Percentiles rank a stretch among this genome's conserved stretches.
Conservation (phyloP, 2,888 invertebrate species). For the Lasiommata megera region DNA sequence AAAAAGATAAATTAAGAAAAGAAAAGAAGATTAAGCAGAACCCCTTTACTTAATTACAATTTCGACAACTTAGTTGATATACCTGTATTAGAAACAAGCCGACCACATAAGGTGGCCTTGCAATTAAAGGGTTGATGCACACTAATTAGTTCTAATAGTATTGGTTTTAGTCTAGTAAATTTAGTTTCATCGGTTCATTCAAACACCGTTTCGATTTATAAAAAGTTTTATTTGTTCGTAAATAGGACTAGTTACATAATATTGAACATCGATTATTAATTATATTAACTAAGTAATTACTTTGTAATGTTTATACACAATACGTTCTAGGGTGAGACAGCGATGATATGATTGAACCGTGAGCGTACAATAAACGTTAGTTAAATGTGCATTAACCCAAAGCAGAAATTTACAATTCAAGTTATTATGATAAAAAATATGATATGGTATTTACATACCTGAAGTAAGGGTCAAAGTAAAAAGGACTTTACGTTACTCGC, state of each 20-base stretch:
- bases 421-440: too few relatives aligned
- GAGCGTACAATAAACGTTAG: neutral
- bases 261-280: neutral
- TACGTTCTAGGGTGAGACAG: neutral
- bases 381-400: constrained; percentile 10
- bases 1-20: too few relatives aligned
- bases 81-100: too few relatives aligned
- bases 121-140: constrained; percentile 1
- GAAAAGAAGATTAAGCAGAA: too few relatives aligned
- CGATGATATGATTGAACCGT: constrained; percentile 1
- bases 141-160: neutral
- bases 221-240: constrained; percentile 7
- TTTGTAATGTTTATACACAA: neutral
- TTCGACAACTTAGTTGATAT: too few relatives aligned
- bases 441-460: too few relatives aligned
- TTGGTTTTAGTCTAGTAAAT: neutral
- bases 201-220: constrained; percentile 7
- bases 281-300: neutral
- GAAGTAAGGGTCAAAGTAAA: too few relatives aligned
- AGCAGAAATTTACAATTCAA: too few relatives aligned
- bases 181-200: neutral
- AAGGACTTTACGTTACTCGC: too few relatives aligned
- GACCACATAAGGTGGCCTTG: too few relatives aligned
- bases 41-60: too few relatives aligned
- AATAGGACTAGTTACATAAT: constrained; percentile 13